A percentile compares a stretch with the other conserved stretches of the same genome.
These are phyloP conservation scores for Danio tinwini DNA, from an alignment of 2,797 vertebrate genomes.

Conservation along the genomic window DNA sequence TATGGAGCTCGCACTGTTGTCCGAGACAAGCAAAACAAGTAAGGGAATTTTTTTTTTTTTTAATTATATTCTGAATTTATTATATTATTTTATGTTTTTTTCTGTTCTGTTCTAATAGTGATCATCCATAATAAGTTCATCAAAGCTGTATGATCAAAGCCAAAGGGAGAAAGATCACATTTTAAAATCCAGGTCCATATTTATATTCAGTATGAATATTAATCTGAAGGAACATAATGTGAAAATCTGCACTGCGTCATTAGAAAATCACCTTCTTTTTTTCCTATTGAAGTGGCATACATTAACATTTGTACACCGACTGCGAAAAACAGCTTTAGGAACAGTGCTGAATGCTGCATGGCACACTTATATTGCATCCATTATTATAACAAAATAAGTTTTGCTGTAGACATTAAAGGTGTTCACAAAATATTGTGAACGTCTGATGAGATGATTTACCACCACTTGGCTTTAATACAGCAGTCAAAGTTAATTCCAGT, in stretches of 20 bases:
- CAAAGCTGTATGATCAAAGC: not conserved
- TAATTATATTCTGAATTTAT: not conserved
- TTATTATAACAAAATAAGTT: not conserved
- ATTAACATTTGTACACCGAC: not conserved
- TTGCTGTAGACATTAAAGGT: too few species aligned
- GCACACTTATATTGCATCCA: not conserved
- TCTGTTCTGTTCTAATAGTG: not conserved
- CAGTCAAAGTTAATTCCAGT: too few species aligned
- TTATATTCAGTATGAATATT: not conserved
- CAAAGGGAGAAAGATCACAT: not conserved
- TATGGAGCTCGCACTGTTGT: constrained; percentile 79
- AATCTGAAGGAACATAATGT: not conserved
- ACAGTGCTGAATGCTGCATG: not conserved
- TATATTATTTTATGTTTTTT: not conserved
- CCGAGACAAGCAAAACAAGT: constrained; percentile 87
- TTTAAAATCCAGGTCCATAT: not conserved
- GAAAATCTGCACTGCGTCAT: not conserved
- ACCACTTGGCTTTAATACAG: too few species aligned
- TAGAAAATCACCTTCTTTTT: not conserved
- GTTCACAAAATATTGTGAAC: too few species aligned
- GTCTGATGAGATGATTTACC: too few species aligned
- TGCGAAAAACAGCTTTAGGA: not conserved
- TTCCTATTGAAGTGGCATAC: not conserved
- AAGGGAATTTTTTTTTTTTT: too few species aligned
- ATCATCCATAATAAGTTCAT: not conserved